Evolutionary conservation across 2,888 invertebrate genomes (phyloP), one percentile per base, ranked within the genome.

Genomic region (Hypolimnas misippus): DNA sequence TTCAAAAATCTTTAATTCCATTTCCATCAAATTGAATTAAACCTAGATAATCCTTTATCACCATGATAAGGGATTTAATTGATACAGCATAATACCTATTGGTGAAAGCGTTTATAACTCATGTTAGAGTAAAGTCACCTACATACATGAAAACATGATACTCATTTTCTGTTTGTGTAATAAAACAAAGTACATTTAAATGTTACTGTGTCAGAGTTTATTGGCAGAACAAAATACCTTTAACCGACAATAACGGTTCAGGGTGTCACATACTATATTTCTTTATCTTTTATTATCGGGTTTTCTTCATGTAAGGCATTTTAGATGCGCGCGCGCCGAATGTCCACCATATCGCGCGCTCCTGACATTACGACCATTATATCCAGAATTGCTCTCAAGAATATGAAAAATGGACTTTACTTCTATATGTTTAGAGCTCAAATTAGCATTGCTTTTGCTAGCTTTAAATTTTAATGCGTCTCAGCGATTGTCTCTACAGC

Each of bases 401-500:
- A 10, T 19, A 29, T n/a, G 38, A 17, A 46, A 54, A 42, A 29
- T 31, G 6, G 5, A 31, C 29, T 38, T 38, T 60, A 60, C 19
- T 0, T 1, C 29, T 29, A 29, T 14, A 0, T 2, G 1, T 29
- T 7, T 53, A 29, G 35, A 29, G 49, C 54, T 17, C 6, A 35
- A 35, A n/a, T 46, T 60, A 38, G 25, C n/a, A 38, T 29, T 19
- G 17, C 46, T 14, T 16, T 8, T 19, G 2, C n/a, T 14, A 25
- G 53, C 67, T 76, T 75, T 83, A 82, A 81, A 84, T 77, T 81
- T 84, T 84, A 85, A 84, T 83, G 76, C 65, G 77, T 75, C 76
- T 72, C 70, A 69, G 70, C 71, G 77, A 79, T 81, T 81, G 79
- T 80, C 78, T 82, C 79, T 71, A 72, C 69, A 66, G 77, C 74